A percentile compares a stretch with the other conserved stretches of the same genome.
Evolutionary conservation across 2,888 invertebrate species (phyloP).

Genomic region (Tachystola acroxantha): DNA sequence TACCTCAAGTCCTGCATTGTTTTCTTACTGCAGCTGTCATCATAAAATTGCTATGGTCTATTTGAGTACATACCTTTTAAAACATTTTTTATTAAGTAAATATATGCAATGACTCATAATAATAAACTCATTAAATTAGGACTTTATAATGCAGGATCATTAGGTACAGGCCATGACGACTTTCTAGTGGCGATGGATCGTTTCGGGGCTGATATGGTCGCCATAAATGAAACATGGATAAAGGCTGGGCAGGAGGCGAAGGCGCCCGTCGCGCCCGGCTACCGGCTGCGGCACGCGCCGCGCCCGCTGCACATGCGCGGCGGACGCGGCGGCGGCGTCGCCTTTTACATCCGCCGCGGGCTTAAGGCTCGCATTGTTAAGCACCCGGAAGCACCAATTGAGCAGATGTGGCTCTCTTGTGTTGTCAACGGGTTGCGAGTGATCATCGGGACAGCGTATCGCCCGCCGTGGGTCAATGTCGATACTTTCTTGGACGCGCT

Average conservation of each 20-base stretch:
- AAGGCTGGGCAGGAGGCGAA: neutral
- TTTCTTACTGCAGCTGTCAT: no score
- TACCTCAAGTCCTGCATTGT: no score
- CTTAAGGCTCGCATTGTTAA: neutral
- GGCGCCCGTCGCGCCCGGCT: conserved; percentile 1
- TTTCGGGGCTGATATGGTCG: conserved; percentile 5
- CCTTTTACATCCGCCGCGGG: neutral
- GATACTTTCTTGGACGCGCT: neutral
- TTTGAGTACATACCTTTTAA: no score
- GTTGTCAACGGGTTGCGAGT: neutral
- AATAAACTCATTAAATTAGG: conserved; percentile 4
- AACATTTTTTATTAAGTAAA: neutral
- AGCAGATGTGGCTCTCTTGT: neutral
- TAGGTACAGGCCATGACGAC: conserved; percentile 5
- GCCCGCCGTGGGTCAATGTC: neutral
- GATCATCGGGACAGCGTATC: neutral
- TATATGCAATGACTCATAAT: neutral
- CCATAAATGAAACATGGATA: conserved; percentile 3
- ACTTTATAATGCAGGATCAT: conserved; percentile 5
- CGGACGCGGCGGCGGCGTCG: conserved; percentile 1
- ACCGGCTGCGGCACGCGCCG: conserved; percentile 1
- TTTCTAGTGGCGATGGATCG: conserved; percentile 5
- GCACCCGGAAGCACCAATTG: neutral
- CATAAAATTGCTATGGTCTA: no score
- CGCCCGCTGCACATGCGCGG: conserved; percentile 1